Conservation (phyloP, 2,113 vertebrate genomes). For the Calypte anna region DNA sequence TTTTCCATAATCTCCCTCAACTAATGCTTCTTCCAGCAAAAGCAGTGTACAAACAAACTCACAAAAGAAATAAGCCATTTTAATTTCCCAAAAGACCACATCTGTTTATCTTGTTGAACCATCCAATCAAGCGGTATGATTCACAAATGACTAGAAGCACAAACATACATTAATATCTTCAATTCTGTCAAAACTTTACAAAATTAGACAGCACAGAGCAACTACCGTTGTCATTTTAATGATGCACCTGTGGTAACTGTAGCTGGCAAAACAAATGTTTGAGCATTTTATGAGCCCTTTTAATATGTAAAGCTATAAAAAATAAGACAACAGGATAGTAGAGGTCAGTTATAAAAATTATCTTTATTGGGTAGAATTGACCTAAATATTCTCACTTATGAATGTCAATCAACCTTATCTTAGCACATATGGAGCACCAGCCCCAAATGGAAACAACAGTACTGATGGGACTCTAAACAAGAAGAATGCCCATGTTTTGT, state of each 20-base stretch:
- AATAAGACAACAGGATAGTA: background rate
- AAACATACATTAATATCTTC: constrained; percentile 19
- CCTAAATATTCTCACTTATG: background rate
- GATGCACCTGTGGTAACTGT: background rate
- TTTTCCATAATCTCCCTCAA: constrained; percentile 14
- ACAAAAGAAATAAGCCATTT: constrained; percentile 28
- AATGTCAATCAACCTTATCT: background rate
- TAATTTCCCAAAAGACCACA: constrained; percentile 23
- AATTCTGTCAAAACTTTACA: constrained; percentile 44
- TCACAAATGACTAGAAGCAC: constrained; percentile 36
- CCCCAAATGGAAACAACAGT: background rate
- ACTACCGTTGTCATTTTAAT: constrained; percentile 28
- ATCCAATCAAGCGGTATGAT: constrained; percentile 33
- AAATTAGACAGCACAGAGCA: constrained; percentile 21
- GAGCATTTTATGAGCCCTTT: background rate
- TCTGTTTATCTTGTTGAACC: constrained; percentile 36
- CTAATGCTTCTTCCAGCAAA: constrained; percentile 27
- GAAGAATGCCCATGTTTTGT: background rate
- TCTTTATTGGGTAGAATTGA: background rate
- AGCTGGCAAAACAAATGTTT: constrained; percentile 11
- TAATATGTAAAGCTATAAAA: background rate
- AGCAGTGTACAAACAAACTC: constrained; percentile 10
- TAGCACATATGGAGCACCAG: background rate
- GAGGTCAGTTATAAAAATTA: background rate
- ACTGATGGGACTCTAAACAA: background rate